phyloP scores from a whole-genome alignment of 2,113 vertebrate genomes.

The Capricornis sumatraensis region DNA sequence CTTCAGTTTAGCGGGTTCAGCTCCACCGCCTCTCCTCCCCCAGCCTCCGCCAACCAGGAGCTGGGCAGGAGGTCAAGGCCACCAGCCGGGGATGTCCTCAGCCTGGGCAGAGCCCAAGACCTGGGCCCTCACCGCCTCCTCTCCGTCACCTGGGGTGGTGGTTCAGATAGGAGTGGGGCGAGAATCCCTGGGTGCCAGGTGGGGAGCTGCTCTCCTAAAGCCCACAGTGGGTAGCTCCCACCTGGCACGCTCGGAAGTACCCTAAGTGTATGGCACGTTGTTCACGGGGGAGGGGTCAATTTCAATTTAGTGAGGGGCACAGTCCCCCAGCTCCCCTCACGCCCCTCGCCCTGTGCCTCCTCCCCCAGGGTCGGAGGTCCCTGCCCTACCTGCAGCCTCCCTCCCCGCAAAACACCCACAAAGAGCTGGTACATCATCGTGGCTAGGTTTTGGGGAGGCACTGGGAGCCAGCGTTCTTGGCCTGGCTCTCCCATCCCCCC shows the following conservation, averaged over 20 bases:
- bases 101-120: background rate
- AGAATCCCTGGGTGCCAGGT: background rate
- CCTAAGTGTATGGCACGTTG: background rate
- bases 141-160: too few relatives aligned
- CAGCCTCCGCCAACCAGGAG: background rate
- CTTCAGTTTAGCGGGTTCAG: background rate
- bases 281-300: background rate
- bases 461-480: background rate
- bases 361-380: background rate
- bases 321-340: background rate
- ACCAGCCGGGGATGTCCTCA: background rate
- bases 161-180: background rate
- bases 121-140: background rate
- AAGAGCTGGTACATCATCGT: background rate
- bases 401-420: background rate
- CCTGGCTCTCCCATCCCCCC: background rate
- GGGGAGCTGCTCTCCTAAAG: background rate
- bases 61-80: background rate
- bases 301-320: background rate
- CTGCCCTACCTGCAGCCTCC: background rate
- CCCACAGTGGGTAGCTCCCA: background rate
- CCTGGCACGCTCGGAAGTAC: fast-evolving
- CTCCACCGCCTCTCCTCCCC: background rate
- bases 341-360: fast-evolving
- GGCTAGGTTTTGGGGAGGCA: background rate